Evolutionary conservation across 1,140 invertebrate species (phyloP), one percentile per base, ranked within the genome.

Genomic region (Philopotamus ludificatus): DNA sequence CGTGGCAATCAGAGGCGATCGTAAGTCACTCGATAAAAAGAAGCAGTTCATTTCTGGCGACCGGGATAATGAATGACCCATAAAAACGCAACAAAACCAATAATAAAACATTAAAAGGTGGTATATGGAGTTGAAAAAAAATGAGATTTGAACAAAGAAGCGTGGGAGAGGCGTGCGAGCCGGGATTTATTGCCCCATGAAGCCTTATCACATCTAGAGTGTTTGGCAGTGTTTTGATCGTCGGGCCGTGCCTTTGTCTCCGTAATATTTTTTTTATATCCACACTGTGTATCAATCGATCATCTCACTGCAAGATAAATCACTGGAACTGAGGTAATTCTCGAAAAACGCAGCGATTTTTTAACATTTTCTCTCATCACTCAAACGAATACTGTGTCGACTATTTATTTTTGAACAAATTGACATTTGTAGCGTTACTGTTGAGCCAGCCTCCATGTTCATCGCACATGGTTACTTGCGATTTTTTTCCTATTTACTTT

Each of bases 1-100:
- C n/a, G n/a, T n/a, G n/a, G n/a, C n/a, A n/a, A n/a, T n/a, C n/a
- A n/a, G n/a, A n/a, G n/a, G n/a, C n/a, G n/a, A n/a, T n/a, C n/a
- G n/a, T n/a, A n/a, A n/a, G 28, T 20, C 55, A 58, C 55, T 58
- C 15, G 45, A 58, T 58, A 61, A 54, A 60, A 49, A 61, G 10
- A 18, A 16, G 9, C 44, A 61, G 60, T 63, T 66, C 34, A 54
- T 54, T 60, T 65, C 55, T 49, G n/a, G 22, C 42, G 18, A n/a
- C 8, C 23, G 16, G 60, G 21, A 54, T 67, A 63, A 67, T 54
- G 53, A 58, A 67, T 63, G 53, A 63, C 23, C 53, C 55, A 64
- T 68, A 68, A 68, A 67, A 63, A 57, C 12, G 34, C 50, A 57
- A 60, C 61, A 68, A 68, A 68, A 64, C 66, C 61, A 60, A 64